Evolutionary conservation across 2,797 vertebrate species (phyloP).

Genomic region (Sebastolobus alascanus): DNA sequence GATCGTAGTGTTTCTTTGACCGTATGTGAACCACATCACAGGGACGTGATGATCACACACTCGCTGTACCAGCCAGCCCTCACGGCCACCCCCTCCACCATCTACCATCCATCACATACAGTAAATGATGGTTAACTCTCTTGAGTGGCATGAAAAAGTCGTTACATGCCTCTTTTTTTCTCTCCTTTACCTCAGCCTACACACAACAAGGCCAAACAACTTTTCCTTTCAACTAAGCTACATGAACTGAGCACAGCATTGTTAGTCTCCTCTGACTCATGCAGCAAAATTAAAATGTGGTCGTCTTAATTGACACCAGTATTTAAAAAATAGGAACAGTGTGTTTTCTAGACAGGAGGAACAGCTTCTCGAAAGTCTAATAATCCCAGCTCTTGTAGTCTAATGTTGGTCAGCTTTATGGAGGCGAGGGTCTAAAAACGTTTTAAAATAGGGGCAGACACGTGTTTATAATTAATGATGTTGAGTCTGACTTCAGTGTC

Average conservation of each 20-base stretch:
- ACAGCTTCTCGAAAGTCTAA: slow-evolving; percentile 48
- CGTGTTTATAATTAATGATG: slow-evolving; percentile 86
- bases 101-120: slow-evolving; percentile 56
- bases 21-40: slow-evolving; percentile 84
- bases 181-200: slow-evolving; percentile 39
- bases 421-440: slow-evolving; percentile 51
- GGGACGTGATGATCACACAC: slow-evolving; percentile 62
- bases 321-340: slow-evolving; percentile 60
- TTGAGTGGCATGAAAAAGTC: slow-evolving; percentile 57
- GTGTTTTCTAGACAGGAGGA: slow-evolving; percentile 57
- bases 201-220: slow-evolving; percentile 62
- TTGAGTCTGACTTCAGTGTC: slow-evolving; percentile 82
- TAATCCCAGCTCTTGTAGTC: slow-evolving; percentile 47
- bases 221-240: slow-evolving; percentile 69
- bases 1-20: slow-evolving; percentile 81
- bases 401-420: slow-evolving; percentile 66
- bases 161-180: slow-evolving; percentile 27
- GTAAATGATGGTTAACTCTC: slow-evolving; percentile 63
- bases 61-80: slow-evolving; percentile 49
- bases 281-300: slow-evolving; percentile 63
- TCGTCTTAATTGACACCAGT: slow-evolving; percentile 65
- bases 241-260: slow-evolving; percentile 34
- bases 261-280: slow-evolving; percentile 64
- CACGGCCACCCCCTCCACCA: slow-evolving; percentile 29
- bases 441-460: slow-evolving; percentile 70